Evolutionary conservation across 2,797 vertebrate species (phyloP).

Genomic region (Morelia viridis): DNA sequence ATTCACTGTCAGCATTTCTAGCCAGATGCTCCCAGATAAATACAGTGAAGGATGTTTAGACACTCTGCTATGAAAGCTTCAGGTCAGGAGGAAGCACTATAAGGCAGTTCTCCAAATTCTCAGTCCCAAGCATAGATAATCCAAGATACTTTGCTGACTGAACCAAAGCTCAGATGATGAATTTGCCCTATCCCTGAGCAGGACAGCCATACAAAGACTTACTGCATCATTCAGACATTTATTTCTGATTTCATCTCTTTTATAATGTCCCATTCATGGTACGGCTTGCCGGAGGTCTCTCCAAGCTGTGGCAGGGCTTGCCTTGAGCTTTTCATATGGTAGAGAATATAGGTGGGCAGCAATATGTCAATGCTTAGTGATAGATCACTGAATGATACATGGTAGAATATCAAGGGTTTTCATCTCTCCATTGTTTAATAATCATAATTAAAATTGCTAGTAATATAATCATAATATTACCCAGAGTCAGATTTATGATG

Average conservation of each 20-base stretch:
- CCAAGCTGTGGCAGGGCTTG: not conserved
- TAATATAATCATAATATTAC: too few relatives aligned
- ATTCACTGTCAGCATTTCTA: not conserved
- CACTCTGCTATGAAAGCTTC: not conserved
- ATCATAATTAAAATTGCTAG: too few relatives aligned
- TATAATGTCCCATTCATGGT: not conserved
- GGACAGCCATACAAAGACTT: not conserved
- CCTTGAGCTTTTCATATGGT: not conserved
- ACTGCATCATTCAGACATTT: not conserved
- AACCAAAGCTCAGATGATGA: not conserved
- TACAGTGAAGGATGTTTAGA: too few relatives aligned
- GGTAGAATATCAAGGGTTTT: too few relatives aligned
- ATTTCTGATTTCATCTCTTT: too few relatives aligned
- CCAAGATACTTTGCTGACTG: not conserved
- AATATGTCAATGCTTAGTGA: too few relatives aligned
- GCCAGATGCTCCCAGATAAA: too few relatives aligned
- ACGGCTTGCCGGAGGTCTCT: not conserved
- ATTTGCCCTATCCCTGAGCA: too few relatives aligned
- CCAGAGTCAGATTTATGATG: too few relatives aligned
- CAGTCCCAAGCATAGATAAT: not conserved
- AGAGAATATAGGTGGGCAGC: too few relatives aligned
- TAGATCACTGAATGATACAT: too few relatives aligned
- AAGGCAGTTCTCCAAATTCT: not conserved
- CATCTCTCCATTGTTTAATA: too few relatives aligned
- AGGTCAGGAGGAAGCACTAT: not conserved